Percentiles rank a stretch among this genome's conserved stretches.
These are phyloP conservation scores for Malurus alboscapulatus DNA, from an alignment of 2,113 vertebrate genomes.

Conservation along the genomic window DNA sequence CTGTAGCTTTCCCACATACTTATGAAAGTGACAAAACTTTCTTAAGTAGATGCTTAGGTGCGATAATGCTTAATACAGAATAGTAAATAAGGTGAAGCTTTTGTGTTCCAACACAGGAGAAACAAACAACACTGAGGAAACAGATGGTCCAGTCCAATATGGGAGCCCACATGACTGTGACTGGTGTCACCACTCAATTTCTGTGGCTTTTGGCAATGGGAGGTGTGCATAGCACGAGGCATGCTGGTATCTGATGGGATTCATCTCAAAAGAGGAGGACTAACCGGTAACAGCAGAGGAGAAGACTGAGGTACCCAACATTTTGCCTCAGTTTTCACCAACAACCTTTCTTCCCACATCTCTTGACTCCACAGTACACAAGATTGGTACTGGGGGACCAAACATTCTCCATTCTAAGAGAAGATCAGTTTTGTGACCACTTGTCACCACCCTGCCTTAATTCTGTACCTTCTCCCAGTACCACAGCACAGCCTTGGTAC, in stretches of 20 bases:
- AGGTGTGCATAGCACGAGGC: background rate
- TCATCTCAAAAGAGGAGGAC: background rate
- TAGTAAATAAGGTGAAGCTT: background rate
- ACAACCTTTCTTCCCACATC: background rate
- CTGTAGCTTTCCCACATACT: background rate
- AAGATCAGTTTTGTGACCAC: background rate
- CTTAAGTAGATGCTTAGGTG: background rate
- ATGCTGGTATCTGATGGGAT: background rate
- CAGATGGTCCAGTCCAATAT: background rate
- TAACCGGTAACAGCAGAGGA: background rate
- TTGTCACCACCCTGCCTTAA: background rate
- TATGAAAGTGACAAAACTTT: background rate
- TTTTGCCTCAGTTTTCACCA: background rate
- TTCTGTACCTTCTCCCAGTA: background rate
- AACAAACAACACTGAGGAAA: background rate
- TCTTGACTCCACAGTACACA: background rate
- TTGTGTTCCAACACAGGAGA: background rate
- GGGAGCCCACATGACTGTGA: rapidly evolving
- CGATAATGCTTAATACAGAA: background rate
- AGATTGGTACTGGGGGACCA: background rate
- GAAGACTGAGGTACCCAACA: background rate
- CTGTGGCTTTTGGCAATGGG: background rate
- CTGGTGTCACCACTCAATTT: background rate
- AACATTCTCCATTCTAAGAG: background rate
- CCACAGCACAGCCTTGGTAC: background rate